Evolutionary conservation across 2,113 vertebrate species (phyloP).

Genomic region (Notechis scutatus): DNA sequence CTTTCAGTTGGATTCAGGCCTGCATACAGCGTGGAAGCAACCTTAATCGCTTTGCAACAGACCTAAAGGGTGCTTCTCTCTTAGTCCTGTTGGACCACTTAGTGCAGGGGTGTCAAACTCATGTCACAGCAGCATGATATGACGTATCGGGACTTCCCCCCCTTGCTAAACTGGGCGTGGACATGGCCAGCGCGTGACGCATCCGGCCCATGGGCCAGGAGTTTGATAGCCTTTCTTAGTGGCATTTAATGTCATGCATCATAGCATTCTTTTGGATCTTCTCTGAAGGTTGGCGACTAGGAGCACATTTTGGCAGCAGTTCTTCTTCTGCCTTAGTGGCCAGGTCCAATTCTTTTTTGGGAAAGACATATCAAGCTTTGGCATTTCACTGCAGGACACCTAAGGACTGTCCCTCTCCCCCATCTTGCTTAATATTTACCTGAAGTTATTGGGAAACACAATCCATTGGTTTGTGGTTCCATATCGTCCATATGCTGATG

Average conservation of each 20-base stretch:
- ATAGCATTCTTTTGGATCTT: neutral
- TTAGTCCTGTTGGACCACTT: neutral
- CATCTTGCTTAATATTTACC: neutral
- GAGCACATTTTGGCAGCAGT: neutral
- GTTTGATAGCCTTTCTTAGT: neutral
- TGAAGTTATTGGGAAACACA: neutral
- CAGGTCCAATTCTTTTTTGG: neutral
- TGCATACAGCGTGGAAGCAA: neutral
- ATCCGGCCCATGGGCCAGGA: too few relatives aligned
- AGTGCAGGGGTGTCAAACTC: neutral
- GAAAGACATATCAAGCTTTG: neutral
- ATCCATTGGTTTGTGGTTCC: neutral
- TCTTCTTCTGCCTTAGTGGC: neutral
- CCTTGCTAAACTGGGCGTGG: too few relatives aligned
- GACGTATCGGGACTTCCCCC: too few relatives aligned
- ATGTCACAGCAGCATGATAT: too few relatives aligned
- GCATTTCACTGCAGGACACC: neutral
- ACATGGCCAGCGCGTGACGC: too few relatives aligned
- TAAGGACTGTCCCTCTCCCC: neutral
- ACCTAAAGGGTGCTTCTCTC: neutral
- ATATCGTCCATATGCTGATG: neutral
- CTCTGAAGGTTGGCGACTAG: neutral
- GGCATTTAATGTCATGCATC: neutral
- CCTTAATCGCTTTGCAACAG: neutral
- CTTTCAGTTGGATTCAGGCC: neutral